Base-by-base conservation (phyloP, 2,888 invertebrate genomes). In the Rapana venosa region DNA sequence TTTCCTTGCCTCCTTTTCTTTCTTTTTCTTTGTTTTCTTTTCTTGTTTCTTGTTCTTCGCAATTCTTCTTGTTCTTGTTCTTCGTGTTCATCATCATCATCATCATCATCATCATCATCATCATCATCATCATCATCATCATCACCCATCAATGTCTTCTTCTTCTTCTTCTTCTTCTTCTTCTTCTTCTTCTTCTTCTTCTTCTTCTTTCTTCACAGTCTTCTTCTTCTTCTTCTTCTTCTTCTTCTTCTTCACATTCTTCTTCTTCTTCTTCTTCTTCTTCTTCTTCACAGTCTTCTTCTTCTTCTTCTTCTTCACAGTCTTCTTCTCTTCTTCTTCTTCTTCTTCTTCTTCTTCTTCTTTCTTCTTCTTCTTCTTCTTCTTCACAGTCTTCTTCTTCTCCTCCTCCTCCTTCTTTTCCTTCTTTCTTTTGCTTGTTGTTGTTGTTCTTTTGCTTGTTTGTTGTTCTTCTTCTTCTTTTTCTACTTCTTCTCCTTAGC, bases 71-170 rank as follows among this genome's bases (percentile, higher is more conserved):
- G 47, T 47, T 47, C 47, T 47, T n/a, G n/a, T n/a, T n/a, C 8
- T 47, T 8, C 47, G 26, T 85, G 1, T 47, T 87, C 61, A 86
- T 86, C 66, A 87, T 87, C 66, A 87, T 87, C 87, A 87, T 87
- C 66, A 87, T 87, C 66, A 87, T 87, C 66, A 87, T 66, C 87
- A 87, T 66, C 66, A 87, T 66, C 66, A 87, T 87, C 66, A 61
- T 87, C 66, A 66, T 66, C 66, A 87, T 87, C 66, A 87, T 86
- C 61, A 86, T 86, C 61, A 86, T 86, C 70, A 22, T 22, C 26
- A 13, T 22, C 70, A 70, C 70, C 26, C 22, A 13, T 22, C 22
- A 5, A 13, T 70, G 15, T 70, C 70, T 22, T 22, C 26, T 5
- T 70, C 70, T 22, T 22, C 26, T 5, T 17, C 70, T 22, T 22